phyloP scores from a whole-genome alignment of 2,888 invertebrate genomes.

The Nematopogon swammerdamellus region DNA sequence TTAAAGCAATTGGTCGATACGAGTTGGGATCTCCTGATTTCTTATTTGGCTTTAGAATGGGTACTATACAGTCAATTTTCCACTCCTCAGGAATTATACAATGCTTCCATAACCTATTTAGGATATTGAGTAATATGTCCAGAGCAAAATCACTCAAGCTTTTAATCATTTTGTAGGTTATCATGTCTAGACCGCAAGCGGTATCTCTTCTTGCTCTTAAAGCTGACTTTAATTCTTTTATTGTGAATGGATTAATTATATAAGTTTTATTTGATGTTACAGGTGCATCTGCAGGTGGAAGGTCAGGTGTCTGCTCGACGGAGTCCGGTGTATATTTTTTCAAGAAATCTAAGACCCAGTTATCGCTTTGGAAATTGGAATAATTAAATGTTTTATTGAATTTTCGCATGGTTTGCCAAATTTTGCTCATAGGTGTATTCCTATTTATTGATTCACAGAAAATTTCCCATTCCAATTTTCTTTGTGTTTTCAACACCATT shows the following conservation, averaged over 20 bases:
- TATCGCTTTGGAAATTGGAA: neutral
- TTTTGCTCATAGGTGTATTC: neutral
- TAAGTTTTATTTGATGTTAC: neutral
- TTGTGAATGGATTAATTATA: neutral
- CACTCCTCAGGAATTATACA: neutral
- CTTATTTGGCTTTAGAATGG: constrained; percentile 6
- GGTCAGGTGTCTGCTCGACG: neutral
- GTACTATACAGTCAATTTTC: constrained; percentile 4
- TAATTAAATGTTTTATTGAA: neutral
- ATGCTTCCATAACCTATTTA: neutral
- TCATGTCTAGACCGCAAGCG: neutral
- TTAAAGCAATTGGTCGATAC: constrained; percentile 7
- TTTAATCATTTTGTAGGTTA: neutral
- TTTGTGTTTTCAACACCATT: neutral
- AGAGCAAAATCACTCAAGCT: neutral
- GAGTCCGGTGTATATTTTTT: neutral
- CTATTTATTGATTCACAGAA: neutral
- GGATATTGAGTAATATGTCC: neutral
- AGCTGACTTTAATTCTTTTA: neutral
- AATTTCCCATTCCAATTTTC: neutral
- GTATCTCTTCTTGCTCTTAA: neutral
- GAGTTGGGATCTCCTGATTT: constrained; percentile 3
- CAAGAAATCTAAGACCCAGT: neutral
- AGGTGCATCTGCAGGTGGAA: neutral
- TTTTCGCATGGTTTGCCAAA: neutral